These are phyloP conservation scores for Strigops habroptila DNA, from an alignment of 2,113 vertebrate genomes.

Conservation along the genomic window DNA sequence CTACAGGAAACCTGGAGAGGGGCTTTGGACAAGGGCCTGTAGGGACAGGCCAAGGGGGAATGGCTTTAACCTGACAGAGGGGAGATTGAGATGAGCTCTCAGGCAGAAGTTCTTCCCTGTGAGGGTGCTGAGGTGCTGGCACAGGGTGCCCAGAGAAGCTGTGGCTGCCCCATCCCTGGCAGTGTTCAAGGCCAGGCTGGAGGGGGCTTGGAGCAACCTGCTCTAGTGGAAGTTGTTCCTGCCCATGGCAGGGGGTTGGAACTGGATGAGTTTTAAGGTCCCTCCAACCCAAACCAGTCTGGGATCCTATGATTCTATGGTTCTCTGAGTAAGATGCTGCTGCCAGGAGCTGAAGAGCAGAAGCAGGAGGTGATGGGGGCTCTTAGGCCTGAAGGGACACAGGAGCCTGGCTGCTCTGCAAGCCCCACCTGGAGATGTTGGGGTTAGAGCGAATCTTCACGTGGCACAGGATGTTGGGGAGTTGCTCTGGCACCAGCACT, in stretches of 20 bases:
- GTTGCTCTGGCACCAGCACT: conserved; percentile 84
- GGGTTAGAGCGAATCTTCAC: conserved; percentile 87
- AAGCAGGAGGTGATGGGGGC: not conserved
- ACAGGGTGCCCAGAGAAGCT: too few relatives aligned
- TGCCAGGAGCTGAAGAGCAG: not conserved
- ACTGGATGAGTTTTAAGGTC: not conserved
- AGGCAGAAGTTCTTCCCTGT: too few relatives aligned
- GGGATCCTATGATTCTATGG: not conserved
- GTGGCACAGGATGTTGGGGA: conserved; percentile 89
- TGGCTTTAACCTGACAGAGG: too few relatives aligned
- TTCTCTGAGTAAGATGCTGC: rapidly evolving
- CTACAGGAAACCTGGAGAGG: too few relatives aligned
- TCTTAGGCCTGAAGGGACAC: not conserved
- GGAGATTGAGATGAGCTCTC: too few relatives aligned
- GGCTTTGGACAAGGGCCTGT: too few relatives aligned
- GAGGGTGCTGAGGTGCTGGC: too few relatives aligned
- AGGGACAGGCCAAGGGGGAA: too few relatives aligned
- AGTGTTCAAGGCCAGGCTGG: not conserved
- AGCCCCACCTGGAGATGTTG: conserved; percentile 84
- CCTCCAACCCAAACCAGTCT: not conserved
- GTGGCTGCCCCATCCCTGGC: too few relatives aligned
- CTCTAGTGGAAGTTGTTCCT: too few relatives aligned
- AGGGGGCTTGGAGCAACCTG: not conserved
- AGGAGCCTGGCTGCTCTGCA: not conserved
- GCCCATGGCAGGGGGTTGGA: not conserved